Percentiles rank a stretch among this genome's conserved stretches.
These are phyloP conservation scores for Stenolophus ochropezus DNA, from an alignment of 2,888 invertebrate species.

Conservation along the genomic window DNA sequence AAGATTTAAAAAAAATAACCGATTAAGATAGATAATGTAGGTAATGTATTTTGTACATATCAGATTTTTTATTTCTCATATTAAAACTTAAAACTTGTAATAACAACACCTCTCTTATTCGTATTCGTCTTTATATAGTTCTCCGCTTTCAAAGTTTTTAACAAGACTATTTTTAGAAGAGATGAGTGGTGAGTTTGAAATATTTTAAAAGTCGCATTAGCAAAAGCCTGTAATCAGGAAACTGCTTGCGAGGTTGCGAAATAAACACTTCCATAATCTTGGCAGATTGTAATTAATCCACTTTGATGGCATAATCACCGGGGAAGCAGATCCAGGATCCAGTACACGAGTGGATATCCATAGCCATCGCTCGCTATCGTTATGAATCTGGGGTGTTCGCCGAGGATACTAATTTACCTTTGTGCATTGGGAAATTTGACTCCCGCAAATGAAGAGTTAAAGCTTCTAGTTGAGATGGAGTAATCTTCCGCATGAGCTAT, in stretches of 20 bases:
- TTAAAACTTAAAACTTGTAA: no score
- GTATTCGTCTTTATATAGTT: no score
- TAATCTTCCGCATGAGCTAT: background rate
- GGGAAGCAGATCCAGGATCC: background rate
- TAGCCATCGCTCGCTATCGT: background rate
- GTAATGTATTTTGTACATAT: no score
- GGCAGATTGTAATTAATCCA: slow-evolving; percentile 12
- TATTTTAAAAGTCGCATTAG: no score
- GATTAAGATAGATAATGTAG: no score
- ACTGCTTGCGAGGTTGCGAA: background rate
- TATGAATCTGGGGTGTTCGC: background rate
- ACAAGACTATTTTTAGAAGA: no score
- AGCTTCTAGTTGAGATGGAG: background rate
- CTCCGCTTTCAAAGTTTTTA: no score
- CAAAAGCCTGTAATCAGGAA: background rate
- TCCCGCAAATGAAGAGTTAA: slow-evolving; percentile 15
- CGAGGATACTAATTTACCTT: slow-evolving; percentile 14
- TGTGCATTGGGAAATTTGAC: slow-evolving; percentile 21
- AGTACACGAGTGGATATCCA: background rate
- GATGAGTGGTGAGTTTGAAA: no score
- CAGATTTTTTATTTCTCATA: no score
- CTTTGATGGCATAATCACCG: slow-evolving; percentile 14
- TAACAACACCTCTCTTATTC: no score
- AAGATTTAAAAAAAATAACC: no score
- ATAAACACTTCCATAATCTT: slow-evolving; percentile 20